These are phyloP conservation scores for Drosophila persimilis DNA, from an alignment of 1,140 invertebrate genomes.

Conservation along the genomic window DNA sequence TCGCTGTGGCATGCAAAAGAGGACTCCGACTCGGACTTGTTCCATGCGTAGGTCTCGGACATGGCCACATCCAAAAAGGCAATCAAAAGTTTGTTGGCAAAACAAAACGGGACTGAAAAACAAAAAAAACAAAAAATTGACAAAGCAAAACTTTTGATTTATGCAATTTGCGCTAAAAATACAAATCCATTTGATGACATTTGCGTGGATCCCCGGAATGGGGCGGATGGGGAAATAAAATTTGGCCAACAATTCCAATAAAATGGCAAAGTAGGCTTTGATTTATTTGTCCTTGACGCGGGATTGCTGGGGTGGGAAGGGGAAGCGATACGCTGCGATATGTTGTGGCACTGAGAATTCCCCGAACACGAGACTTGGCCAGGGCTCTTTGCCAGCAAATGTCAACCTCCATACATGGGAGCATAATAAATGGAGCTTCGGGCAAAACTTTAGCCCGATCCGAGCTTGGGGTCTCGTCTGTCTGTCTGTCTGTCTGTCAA, in stretches of 20 bases:
- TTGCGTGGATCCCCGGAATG: constrained; percentile 31
- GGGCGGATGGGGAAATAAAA: constrained; percentile 45
- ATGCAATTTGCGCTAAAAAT: constrained; percentile 77
- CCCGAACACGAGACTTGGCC: constrained; percentile 36
- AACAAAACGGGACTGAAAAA: constrained; percentile 32
- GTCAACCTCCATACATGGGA: constrained; percentile 35
- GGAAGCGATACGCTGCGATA: not conserved
- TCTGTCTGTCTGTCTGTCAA: constrained; percentile 43
- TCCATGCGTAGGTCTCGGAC: constrained; percentile 20
- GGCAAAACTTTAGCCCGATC: constrained; percentile 47
- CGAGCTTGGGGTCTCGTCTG: constrained; percentile 20
- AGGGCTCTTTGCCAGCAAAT: constrained; percentile 31
- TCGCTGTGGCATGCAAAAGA: constrained; percentile 17
- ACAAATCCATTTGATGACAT: constrained; percentile 78
- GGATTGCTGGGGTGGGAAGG: constrained; percentile 3
- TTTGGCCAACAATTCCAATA: constrained; percentile 78
- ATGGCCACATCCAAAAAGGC: constrained; percentile 55
- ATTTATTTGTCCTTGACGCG: constrained; percentile 46
- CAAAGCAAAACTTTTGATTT: constrained; percentile 73
- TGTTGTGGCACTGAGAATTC: constrained; percentile 24
- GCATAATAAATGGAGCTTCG: constrained; percentile 62
- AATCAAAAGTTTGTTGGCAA: constrained; percentile 66
- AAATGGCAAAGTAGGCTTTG: constrained; percentile 65
- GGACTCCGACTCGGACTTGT: constrained; percentile 5
- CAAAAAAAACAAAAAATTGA: constrained; percentile 20